Percentiles rank a stretch among this genome's conserved stretches.
phyloP scores from a whole-genome alignment of 2,113 vertebrate species.

The Hipposideros armiger region DNA sequence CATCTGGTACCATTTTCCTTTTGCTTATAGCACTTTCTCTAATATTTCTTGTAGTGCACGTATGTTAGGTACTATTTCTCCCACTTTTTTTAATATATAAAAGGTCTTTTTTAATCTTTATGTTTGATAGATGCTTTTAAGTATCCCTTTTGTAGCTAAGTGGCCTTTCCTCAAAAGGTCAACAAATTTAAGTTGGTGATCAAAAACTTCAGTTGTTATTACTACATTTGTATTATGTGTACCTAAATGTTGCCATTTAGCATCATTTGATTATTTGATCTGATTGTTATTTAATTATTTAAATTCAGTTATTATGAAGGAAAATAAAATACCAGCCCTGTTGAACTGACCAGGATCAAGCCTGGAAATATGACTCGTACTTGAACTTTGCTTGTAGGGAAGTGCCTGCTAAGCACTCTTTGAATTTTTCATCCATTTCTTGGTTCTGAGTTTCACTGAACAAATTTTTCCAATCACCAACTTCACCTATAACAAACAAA shows the following conservation, averaged over 20 bases:
- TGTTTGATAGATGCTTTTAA: not conserved
- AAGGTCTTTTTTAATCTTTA: not conserved
- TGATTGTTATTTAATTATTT: not conserved
- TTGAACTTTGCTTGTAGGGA: constrained; percentile 85
- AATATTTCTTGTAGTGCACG: not conserved
- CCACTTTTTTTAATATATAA: not conserved
- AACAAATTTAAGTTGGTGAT: constrained; percentile 37
- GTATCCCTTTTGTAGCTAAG: not conserved
- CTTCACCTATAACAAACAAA: constrained; percentile 79
- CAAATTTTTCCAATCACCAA: constrained; percentile 88
- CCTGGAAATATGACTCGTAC: constrained; percentile 83
- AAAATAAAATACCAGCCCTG: constrained; percentile 12
- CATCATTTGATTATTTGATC: not conserved
- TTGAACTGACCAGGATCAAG: constrained; percentile 39
- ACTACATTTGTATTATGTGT: not conserved
- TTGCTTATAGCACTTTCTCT: not conserved
- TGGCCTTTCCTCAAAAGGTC: not conserved
- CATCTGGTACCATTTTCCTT: not conserved
- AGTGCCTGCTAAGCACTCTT: constrained; percentile 84
- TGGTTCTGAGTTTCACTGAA: constrained; percentile 87
- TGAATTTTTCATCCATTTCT: constrained; percentile 90
- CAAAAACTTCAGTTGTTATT: constrained; percentile 16
- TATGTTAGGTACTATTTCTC: not conserved
- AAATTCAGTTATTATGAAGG: not conserved
- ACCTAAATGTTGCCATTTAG: not conserved